Evolutionary conservation across 2,797 vertebrate genomes (phyloP), one percentile per base, ranked within the genome.

Genomic region (Acanthurus tractus): DNA sequence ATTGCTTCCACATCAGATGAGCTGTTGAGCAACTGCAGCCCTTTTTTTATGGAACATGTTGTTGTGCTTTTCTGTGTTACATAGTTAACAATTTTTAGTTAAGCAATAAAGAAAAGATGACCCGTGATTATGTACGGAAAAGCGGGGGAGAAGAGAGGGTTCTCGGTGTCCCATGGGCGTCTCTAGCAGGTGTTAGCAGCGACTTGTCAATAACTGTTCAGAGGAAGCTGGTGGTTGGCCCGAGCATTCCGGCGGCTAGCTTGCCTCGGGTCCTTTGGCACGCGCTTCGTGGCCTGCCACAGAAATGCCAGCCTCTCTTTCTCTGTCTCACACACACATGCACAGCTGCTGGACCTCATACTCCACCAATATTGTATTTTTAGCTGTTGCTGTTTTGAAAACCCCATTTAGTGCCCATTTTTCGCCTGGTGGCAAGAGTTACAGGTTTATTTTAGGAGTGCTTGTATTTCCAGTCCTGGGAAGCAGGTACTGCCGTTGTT

Each of bases 351-450:
- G 84, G 85, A 86, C 85, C 86, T 85, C 84, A 86, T 85, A 86
- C 83, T 86, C 88, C 84, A 87, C 79, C 85, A 83, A 89, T 83
- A 91, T 90, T 89, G 68, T 95, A 95, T 95, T 95, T 95, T 95
- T 95, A 94, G 92, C 83, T 65, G 70, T 78, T 88, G 79, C 90
- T 89, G 84, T 94, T 94, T 92, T 92, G 65, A 94, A 93, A 95
- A 91, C 88, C 85, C 63, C 76, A 86, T 86, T 89, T 76, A 86
- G 74, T 74, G 57, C 70, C 76, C 75, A 64, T 91, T 34, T 34
- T 91, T 85, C 86, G 81, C 85, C 82, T 84, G 70, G 83, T 92
- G 91, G 88, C 89, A 85, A 90, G 87, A 92, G 90, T 92, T 89
- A 83, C 89, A 88, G 77, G 88, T 95, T 94, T 94, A 93, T 94